Conservation (phyloP, 2,888 invertebrate species). For the Microplitis manilae region DNA sequence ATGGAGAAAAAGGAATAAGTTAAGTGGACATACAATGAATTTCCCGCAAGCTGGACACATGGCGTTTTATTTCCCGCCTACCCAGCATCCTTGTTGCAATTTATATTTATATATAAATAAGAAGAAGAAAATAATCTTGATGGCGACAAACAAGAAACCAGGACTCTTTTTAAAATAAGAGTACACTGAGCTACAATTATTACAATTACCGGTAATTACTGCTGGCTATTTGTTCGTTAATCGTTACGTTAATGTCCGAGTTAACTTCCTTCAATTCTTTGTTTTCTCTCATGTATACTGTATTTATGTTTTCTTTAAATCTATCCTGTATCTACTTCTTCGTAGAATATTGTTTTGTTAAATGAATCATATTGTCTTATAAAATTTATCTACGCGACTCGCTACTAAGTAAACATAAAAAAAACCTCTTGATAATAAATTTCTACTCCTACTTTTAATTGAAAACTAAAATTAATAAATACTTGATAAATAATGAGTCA, state of each 20-base stretch:
- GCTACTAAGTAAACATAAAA: too few species aligned
- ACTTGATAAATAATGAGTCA: neutral
- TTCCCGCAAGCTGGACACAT: slow-evolving; percentile 58
- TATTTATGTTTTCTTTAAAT: neutral
- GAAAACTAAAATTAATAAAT: neutral
- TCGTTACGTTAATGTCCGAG: slow-evolving; percentile 56
- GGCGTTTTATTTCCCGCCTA: slow-evolving; percentile 53
- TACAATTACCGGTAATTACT: slow-evolving; percentile 68
- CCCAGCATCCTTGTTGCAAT: slow-evolving; percentile 7
- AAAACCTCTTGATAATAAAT: too few species aligned
- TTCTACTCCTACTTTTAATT: too few species aligned
- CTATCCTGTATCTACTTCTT: neutral
- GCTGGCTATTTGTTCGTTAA: slow-evolving; percentile 66
- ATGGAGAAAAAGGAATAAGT: slow-evolving; percentile 20
- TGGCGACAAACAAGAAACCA: slow-evolving; percentile 13
- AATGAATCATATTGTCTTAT: neutral
- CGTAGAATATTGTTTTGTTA: neutral
- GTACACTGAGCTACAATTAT: slow-evolving; percentile 63
- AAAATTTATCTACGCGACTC: too few species aligned
- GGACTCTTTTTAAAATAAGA: slow-evolving; percentile 23
- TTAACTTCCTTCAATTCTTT: neutral
- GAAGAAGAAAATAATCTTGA: slow-evolving; percentile 31
- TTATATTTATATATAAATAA: slow-evolving; percentile 17
- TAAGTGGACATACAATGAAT: slow-evolving; percentile 29
- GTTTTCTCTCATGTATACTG: neutral